Percentiles rank a stretch among this genome's conserved stretches.
phyloP scores from a whole-genome alignment of 2,888 invertebrate genomes.

The Pseudolycoriella hygida region DNA sequence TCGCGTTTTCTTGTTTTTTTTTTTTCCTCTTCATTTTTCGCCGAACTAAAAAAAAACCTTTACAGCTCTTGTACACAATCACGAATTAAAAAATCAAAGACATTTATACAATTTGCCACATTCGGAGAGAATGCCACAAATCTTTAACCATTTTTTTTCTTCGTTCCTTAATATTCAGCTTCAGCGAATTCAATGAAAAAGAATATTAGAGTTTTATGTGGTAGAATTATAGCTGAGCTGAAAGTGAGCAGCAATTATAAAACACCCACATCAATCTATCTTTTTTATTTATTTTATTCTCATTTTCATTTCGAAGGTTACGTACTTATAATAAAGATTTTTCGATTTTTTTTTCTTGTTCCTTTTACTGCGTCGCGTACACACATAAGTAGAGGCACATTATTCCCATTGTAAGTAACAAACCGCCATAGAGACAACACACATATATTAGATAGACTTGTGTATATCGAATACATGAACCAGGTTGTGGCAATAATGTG shows the following conservation, averaged over 20 bases:
- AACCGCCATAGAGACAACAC: no score
- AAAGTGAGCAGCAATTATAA: neutral
- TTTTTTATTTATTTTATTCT: neutral
- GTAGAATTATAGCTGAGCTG: neutral
- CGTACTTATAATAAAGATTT: neutral
- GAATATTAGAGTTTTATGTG: neutral
- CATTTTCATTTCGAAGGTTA: neutral
- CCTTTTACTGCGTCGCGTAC: neutral
- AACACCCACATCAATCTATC: neutral
- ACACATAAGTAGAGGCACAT: no score
- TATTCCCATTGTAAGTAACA: no score
- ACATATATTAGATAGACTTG: no score
- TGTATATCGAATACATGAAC: no score
- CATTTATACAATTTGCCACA: neutral
- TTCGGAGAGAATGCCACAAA: neutral
- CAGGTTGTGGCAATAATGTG: neutral
- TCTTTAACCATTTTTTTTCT: neutral
- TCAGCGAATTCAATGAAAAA: neutral
- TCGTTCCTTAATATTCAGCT: neutral
- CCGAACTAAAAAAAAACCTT: no score
- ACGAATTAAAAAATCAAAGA: neutral
- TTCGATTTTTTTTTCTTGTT: neutral
- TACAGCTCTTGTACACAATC: neutral
- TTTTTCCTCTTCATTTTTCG: no score
- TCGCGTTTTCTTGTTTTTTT: neutral